These are phyloP conservation scores for Morpho deidamia DNA, from an alignment of 2,888 invertebrate genomes.

Conservation along the genomic window DNA sequence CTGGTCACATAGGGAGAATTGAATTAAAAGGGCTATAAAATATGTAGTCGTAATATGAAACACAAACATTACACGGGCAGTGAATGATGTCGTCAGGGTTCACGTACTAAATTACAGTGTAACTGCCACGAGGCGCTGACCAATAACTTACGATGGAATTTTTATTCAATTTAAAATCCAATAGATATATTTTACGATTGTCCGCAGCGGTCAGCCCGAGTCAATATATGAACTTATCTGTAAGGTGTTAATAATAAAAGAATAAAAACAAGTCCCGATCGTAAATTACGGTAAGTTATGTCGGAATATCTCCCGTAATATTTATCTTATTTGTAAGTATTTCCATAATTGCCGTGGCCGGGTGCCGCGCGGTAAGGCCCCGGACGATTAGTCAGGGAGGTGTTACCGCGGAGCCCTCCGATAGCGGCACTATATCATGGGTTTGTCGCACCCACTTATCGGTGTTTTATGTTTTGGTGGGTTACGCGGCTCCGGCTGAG, in stretches of 20 bases:
- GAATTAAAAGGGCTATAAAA: no score
- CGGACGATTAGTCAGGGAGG: constrained; percentile 26
- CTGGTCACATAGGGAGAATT: no score
- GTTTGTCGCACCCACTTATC: constrained; percentile 32
- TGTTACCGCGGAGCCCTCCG: constrained; percentile 19
- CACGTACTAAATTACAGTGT: constrained; percentile 1
- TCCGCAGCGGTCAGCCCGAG: neutral
- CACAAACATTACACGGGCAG: neutral
- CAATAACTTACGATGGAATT: constrained; percentile 11
- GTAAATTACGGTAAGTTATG: constrained; percentile 14
- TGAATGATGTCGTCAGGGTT: neutral
- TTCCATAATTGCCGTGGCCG: constrained; percentile 23
- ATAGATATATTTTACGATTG: constrained; percentile 15
- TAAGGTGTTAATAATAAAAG: constrained; percentile 20
- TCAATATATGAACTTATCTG: constrained; percentile 10
- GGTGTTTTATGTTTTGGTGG: constrained; percentile 23
- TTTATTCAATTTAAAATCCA: constrained; percentile 23
- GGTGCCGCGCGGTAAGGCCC: constrained; percentile 12
- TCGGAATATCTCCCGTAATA: constrained; percentile 16
- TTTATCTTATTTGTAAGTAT: constrained; percentile 26
- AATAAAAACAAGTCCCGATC: constrained; percentile 16
- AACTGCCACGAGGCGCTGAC: constrained; percentile 3
- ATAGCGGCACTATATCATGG: constrained; percentile 32
- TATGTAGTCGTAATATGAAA: neutral
- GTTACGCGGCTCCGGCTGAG: neutral